Evolutionary conservation across 2,113 vertebrate genomes (phyloP), one percentile per base, ranked within the genome.

Genomic region (Platanista minor): DNA sequence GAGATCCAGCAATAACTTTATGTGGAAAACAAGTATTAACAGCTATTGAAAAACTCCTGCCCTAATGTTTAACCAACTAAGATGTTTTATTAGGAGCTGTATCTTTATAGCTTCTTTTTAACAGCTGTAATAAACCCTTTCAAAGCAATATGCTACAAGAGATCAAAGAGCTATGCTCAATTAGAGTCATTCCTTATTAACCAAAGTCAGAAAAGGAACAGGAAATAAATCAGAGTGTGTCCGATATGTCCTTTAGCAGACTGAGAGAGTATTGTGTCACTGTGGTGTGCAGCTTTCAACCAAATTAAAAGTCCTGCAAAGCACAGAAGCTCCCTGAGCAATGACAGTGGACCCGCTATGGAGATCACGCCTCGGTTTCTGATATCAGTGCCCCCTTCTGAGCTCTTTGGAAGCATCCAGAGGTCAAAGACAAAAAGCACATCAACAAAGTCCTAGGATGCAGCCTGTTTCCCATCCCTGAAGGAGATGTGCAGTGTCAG

Each of bases 111-210:
- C 74, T 97, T 46, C 90, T 91, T 95, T 93, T 96, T 91, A 96
- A 94, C 52, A 81, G 84, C 95, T 78, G 36, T 91, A 95, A 97
- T 97, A 97, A 97, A 97, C 93, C 81, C 88, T 94, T 94, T 90
- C 86, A 97, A 96, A 97, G 94, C 92, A 95, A 95, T 96, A 82
- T 77, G 74, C 87, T 95, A 29, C 43, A 52, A 84, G 91, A 83
- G 92, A 97, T 97, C 96, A 95, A 95, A 97, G 96, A 95, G 90
- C 87, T 71, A 11, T 91, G 92, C 59, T 95, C 93, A 93, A 95
- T 98, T 95, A 97, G 93, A 93, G 90, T 84, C 66, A 3, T 75
- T 96, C 75, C 90, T 97, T 97, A 97, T 95, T 97, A 97, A 36
- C 74, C n/a, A 52, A 23, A 54, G 93, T 87, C 29, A 62, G 82